Evolutionary conservation across 2,888 invertebrate species (phyloP), one percentile per base, ranked within the genome.

Genomic region (Papilio elwesi): DNA sequence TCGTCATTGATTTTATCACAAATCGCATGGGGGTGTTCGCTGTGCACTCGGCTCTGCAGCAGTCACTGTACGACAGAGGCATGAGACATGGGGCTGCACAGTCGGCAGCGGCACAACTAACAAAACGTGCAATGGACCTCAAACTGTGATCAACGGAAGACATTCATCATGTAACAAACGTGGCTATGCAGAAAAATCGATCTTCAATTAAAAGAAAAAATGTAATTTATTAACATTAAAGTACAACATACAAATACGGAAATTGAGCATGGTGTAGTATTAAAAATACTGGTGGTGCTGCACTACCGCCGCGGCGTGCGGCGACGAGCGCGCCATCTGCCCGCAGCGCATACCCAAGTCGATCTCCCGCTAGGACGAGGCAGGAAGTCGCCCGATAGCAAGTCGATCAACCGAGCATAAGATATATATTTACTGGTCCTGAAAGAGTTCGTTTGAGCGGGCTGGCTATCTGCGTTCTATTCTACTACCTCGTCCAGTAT

Each of bases 101-200:
- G 26, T 26, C 74, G 76, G 73, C 71, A 75, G 74, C 74, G 80
- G 88, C 89, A 89, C 88, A 38, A 68, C 36, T 68, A 83, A 83
- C 89, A 89, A 88, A 90, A 87, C 87, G 93, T 94, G 94, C 92
- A 86, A 85, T 83, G 70, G 43, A 48, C 47, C 85, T 89, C 83
- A 87, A 89, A 91, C 89, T 87, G 94, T 94, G 94, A 91, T 88
- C 79, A 94, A 94, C 94, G 94, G 94, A 94, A 94, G 94, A 94
- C 94, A 88, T 92, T 90, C 83, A 98, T 94, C 97, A 98, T 88
- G 97, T 98, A 94, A 98, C 96, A 95, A 98, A 98, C 94, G 97
- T 96, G 95, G 97, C 95, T 97, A 97, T 84, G 86, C 76, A 76
- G 74, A 74, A 77, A 74, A 80, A 78, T 88, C 83, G 78, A 88